phyloP scores from a whole-genome alignment of 1,140 invertebrate genomes.

The Lanistes nyassanus region DNA sequence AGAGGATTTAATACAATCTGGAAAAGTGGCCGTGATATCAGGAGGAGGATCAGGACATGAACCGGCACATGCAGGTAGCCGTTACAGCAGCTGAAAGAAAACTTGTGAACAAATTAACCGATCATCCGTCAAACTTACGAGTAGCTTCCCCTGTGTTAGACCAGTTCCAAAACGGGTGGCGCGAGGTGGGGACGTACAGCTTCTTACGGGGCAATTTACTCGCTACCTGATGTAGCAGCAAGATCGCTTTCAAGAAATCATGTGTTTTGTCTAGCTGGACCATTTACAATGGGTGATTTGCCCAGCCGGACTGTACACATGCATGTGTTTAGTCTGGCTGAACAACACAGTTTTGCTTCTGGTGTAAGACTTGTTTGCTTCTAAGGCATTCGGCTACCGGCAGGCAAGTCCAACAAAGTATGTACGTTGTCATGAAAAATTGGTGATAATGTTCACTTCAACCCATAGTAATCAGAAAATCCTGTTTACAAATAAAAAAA shows the following conservation, averaged over 20 bases:
- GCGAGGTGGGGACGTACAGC: too few species aligned
- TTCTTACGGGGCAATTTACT: too few species aligned
- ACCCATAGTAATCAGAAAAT: not conserved
- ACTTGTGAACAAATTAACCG: too few species aligned
- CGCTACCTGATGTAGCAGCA: too few species aligned
- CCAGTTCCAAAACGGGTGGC: too few species aligned
- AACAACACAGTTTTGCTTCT: not conserved
- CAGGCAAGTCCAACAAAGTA: too few species aligned
- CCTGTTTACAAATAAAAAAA: not conserved
- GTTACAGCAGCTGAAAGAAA: not conserved
- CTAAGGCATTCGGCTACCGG: not conserved
- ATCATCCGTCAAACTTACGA: too few species aligned
- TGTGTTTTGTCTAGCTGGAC: too few species aligned
- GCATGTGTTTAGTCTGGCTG: not conserved
- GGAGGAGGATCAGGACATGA: slow-evolving; percentile 88
- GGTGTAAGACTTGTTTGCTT: not conserved
- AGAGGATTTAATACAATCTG: slow-evolving; percentile 67
- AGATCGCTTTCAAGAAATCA: too few species aligned
- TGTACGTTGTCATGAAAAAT: not conserved
- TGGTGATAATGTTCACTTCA: not conserved
- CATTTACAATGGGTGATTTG: too few species aligned
- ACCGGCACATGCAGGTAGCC: slow-evolving; percentile 78
- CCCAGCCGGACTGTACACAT: too few species aligned
- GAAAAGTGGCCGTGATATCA: slow-evolving; percentile 78
- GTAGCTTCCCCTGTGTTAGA: too few species aligned